These are phyloP conservation scores for Erebia palarica DNA, from an alignment of 2,888 invertebrate species.

Conservation along the genomic window DNA sequence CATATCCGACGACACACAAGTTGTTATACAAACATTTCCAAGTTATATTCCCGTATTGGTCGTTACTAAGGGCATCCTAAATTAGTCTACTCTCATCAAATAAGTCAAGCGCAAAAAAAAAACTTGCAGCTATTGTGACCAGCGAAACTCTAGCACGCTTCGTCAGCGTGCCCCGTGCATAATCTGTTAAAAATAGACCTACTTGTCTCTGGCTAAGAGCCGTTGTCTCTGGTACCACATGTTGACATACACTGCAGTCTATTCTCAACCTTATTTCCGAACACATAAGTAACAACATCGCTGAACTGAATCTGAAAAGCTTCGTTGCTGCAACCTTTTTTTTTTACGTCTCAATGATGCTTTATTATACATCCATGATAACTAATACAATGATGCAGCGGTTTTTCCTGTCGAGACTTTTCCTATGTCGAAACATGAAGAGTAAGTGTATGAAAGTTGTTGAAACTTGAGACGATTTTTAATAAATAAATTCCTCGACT, in stretches of 20 bases:
- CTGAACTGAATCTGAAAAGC: slow-evolving; percentile 12
- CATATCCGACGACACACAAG: not conserved
- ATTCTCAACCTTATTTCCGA: slow-evolving; percentile 33
- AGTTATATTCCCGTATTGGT: slow-evolving; percentile 23
- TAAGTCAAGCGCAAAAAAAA: slow-evolving; percentile 42
- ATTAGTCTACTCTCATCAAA: slow-evolving; percentile 39
- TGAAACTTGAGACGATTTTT: slow-evolving; percentile 20
- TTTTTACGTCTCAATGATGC: slow-evolving; percentile 55
- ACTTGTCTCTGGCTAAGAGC: slow-evolving; percentile 54
- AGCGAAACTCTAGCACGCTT: slow-evolving; percentile 44
- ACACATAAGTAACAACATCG: slow-evolving; percentile 25
- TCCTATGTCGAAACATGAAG: slow-evolving; percentile 30
- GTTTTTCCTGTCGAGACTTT: slow-evolving; percentile 34
- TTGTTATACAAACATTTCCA: slow-evolving; percentile 10
- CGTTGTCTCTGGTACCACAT: slow-evolving; percentile 50
- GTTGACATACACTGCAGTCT: slow-evolving; percentile 29
- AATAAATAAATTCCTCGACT: slow-evolving; percentile 22
- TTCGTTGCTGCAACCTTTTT: slow-evolving; percentile 37
- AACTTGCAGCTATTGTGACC: slow-evolving; percentile 40
- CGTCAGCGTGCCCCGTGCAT: slow-evolving; percentile 62
- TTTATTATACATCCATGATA: slow-evolving; percentile 46
- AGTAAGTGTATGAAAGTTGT: slow-evolving; percentile 27
- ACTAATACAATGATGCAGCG: slow-evolving; percentile 43
- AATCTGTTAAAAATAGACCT: slow-evolving; percentile 75
- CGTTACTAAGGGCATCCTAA: slow-evolving; percentile 36